phyloP scores from a whole-genome alignment of 2,113 vertebrate species.

The Cynopterus brachyotis region DNA sequence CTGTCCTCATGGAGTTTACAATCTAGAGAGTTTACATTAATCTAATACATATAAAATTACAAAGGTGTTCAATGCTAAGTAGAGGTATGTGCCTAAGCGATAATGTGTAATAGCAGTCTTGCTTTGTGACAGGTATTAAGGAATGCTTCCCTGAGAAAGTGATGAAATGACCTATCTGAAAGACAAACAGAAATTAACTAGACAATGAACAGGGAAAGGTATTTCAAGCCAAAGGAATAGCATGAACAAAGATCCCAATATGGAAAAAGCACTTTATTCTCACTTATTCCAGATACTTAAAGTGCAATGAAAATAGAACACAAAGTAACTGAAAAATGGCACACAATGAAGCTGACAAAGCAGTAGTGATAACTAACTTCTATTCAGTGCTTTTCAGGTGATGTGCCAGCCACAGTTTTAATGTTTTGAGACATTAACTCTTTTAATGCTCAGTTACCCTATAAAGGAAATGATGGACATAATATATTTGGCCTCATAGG shows the following conservation, averaged over 20 bases:
- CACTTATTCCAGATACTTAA: neutral
- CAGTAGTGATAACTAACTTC: neutral
- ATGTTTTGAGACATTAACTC: neutral
- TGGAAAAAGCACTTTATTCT: neutral
- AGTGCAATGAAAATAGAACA: neutral
- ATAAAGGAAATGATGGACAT: neutral
- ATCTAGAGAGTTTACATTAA: neutral
- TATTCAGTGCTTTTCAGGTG: neutral
- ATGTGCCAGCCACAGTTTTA: neutral
- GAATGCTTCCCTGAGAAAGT: slow-evolving; percentile 4
- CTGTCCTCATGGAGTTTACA: neutral
- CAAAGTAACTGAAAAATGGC: neutral
- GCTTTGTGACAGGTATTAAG: neutral
- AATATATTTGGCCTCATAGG: neutral
- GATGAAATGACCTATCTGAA: neutral
- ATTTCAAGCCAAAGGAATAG: neutral
- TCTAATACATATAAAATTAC: neutral
- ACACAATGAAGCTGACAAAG: neutral
- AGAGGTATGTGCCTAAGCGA: neutral
- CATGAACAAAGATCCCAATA: neutral
- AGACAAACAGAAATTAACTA: neutral
- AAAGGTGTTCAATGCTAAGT: neutral
- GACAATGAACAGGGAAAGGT: neutral
- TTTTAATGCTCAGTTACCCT: neutral
- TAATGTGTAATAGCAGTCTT: neutral